These are phyloP conservation scores for Desmodus rotundus DNA, from an alignment of 2,113 vertebrate genomes.

Conservation along the genomic window DNA sequence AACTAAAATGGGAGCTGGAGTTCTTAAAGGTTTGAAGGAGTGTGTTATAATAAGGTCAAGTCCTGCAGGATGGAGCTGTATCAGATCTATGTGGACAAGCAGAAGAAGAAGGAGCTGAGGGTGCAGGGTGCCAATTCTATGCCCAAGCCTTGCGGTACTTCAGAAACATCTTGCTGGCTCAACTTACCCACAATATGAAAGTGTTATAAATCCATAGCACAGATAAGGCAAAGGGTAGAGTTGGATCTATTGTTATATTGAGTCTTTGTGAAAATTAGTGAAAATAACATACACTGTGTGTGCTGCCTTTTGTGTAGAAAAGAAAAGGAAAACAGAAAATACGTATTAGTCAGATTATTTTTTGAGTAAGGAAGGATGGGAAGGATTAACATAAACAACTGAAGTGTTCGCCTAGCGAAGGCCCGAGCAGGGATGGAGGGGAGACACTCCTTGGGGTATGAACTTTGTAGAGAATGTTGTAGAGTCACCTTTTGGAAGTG, in stretches of 20 bases:
- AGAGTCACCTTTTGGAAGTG: background rate
- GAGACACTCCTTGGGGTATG: background rate
- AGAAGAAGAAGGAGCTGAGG: background rate
- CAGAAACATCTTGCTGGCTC: background rate
- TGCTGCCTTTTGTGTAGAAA: background rate
- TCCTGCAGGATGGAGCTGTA: background rate
- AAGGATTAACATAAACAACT: background rate
- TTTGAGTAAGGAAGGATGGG: background rate
- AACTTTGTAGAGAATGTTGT: background rate
- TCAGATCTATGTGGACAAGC: accelerated
- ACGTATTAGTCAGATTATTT: background rate
- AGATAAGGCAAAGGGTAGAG: background rate
- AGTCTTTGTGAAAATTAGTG: background rate
- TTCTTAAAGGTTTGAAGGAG: background rate
- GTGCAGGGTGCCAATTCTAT: background rate
- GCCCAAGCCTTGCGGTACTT: background rate
- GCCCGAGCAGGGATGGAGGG: background rate
- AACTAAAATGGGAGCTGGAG: background rate
- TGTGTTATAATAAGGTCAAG: background rate
- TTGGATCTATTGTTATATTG: background rate
- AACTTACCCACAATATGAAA: background rate
- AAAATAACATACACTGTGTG: background rate
- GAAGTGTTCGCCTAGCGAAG: background rate
- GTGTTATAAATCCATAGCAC: background rate
- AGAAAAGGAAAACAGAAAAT: background rate